Percentiles rank a stretch among this genome's conserved stretches.
Evolutionary conservation across 2,888 invertebrate species (phyloP).

Genomic region (Melanostoma mellinum): DNA sequence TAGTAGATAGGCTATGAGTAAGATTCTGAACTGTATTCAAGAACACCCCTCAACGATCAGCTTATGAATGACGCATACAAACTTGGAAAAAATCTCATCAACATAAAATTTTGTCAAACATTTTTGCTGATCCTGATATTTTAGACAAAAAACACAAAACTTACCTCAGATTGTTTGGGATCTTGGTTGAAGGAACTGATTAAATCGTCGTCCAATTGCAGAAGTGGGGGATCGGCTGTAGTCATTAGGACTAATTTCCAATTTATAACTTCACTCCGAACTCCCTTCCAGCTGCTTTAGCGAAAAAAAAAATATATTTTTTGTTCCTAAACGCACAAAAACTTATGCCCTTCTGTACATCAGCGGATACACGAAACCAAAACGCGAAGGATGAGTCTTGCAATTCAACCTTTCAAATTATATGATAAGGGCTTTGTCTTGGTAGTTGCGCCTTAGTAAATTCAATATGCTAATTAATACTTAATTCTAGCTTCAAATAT

Average conservation of each 20-base stretch:
- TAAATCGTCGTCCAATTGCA: constrained; percentile 85
- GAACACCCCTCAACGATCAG: too few relatives aligned
- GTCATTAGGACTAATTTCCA: constrained; percentile 82
- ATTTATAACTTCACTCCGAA: constrained; percentile 37
- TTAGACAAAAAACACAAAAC: neutral
- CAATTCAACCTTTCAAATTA: neutral
- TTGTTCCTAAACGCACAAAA: constrained; percentile 12
- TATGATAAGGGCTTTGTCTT: constrained; percentile 35
- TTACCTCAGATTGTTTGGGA: constrained; percentile 74
- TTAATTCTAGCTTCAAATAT: constrained; percentile 23
- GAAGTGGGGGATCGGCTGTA: constrained; percentile 85
- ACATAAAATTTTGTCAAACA: too few relatives aligned
- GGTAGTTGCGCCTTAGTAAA: constrained; percentile 23
- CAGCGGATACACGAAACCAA: too few relatives aligned
- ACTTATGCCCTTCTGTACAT: neutral
- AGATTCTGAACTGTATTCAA: too few relatives aligned
- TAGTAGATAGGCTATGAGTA: too few relatives aligned
- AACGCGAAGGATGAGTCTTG: too few relatives aligned
- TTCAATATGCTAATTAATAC: constrained; percentile 33
- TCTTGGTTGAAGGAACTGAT: constrained; percentile 78
- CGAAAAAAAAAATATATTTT: neutral
- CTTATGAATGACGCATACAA: too few relatives aligned
- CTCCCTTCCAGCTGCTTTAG: constrained; percentile 28
- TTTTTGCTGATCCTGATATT: too few relatives aligned
- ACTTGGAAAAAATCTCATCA: too few relatives aligned